Evolutionary conservation across 1,140 invertebrate genomes (phyloP), one percentile per base, ranked within the genome.

Genomic region (Rhizoglyphus robini): DNA sequence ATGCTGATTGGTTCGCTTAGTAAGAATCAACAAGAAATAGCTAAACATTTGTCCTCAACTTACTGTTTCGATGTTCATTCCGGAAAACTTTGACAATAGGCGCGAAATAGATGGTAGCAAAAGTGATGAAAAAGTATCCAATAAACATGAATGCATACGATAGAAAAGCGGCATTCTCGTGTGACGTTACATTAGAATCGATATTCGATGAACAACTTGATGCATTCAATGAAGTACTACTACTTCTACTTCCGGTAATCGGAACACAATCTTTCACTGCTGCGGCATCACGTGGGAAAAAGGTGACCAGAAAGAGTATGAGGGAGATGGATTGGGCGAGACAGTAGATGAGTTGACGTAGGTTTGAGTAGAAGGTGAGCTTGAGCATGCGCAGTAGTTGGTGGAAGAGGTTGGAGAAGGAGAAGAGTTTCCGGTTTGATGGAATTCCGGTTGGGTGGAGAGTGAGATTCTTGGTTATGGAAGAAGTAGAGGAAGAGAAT

Each of bases 11-110:
- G n/a, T n/a, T n/a, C n/a, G n/a, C n/a, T n/a, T n/a, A n/a, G n/a
- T n/a, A n/a, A n/a, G n/a, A n/a, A n/a, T n/a, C n/a, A n/a, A n/a
- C n/a, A n/a, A n/a, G n/a, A n/a, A n/a, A n/a, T n/a, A n/a, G n/a
- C n/a, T n/a, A n/a, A n/a, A n/a, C n/a, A n/a, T n/a, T n/a, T n/a
- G n/a, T n/a, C n/a, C n/a, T 51, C 29, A 25, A 51, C 48, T 51
- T 51, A 51, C 58, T 18, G 36, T 60, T 60, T 32, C 58, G 58
- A 23, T 60, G 30, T 46, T 60, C 58, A 60, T 32, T 60, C 3
- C 58, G 58, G 29, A 60, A 60, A 20, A 60, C 27, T 60, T 60
- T 60, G 23, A 60, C 8, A 20, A 60, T 34, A 4, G 58, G 25
- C 13, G 15, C 13, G 29, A 20, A 60, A 23, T 15, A 46, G 15